Percentiles rank a stretch among this genome's conserved stretches.
Evolutionary conservation across 1,140 invertebrate genomes (phyloP).

Genomic region (Diploscapter pachys): DNA sequence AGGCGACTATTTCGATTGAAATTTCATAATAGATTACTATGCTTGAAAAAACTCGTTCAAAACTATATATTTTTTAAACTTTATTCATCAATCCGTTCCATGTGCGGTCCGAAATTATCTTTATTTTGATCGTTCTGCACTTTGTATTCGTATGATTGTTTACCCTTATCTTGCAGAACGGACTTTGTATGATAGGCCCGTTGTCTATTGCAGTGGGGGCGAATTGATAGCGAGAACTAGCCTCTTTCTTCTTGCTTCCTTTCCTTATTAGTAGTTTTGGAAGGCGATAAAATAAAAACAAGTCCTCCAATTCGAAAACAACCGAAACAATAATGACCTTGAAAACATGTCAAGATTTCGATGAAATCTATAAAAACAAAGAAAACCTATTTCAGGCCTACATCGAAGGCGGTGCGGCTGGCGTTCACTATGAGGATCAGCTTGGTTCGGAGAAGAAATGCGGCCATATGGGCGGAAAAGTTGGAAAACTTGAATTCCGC

Average conservation of each 20-base stretch:
- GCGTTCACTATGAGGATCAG: constrained; percentile 61
- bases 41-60: too few species aligned
- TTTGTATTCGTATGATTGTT: too few species aligned
- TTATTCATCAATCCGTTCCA: too few species aligned
- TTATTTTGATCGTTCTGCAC: too few species aligned
- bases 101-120: too few species aligned
- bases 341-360: background rate
- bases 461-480: constrained; percentile 60
- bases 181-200: too few species aligned
- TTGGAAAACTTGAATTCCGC: constrained; percentile 22
- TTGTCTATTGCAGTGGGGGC: too few species aligned
- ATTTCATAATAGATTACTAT: too few species aligned
- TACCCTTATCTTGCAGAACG: too few species aligned
- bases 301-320: background rate
- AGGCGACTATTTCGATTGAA: too few species aligned
- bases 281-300: background rate
- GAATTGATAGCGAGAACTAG: background rate
- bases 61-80: too few species aligned
- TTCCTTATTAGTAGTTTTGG: constrained; percentile 1
- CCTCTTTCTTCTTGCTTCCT: background rate
- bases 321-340: constrained; percentile 1
- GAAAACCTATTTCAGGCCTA: constrained; percentile 49
- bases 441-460: constrained; percentile 61
- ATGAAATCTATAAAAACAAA: background rate
- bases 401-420: constrained; percentile 61